phyloP scores from a whole-genome alignment of 1,140 invertebrate genomes.

The Zaprionus taronus region DNA sequence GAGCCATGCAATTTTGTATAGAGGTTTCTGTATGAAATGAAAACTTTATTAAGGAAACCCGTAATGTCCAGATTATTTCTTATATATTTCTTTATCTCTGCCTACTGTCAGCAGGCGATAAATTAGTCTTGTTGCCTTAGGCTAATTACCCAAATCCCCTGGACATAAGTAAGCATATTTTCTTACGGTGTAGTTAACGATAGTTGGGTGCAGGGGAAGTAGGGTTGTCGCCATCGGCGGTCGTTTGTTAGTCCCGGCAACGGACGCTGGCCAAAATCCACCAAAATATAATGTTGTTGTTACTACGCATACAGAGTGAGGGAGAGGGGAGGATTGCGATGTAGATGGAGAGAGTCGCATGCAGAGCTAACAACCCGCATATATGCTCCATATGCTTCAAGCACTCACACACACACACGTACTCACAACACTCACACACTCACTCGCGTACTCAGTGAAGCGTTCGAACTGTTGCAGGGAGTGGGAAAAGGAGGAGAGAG shows the following conservation, averaged over 20 bases:
- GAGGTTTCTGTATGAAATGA: too few species aligned
- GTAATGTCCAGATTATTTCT: too few species aligned
- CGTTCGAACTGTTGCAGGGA: constrained; percentile 56
- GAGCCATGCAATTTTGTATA: not conserved
- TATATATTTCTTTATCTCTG: not conserved
- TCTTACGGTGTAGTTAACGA: constrained; percentile 1
- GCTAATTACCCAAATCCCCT: not conserved
- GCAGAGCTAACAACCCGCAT: constrained; percentile 29
- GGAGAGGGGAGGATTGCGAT: not conserved
- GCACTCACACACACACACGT: constrained; percentile 38
- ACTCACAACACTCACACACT: constrained; percentile 22
- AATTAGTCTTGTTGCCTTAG: not conserved
- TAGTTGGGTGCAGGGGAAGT: constrained; percentile 16
- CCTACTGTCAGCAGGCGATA: not conserved
- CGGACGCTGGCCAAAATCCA: constrained; percentile 58
- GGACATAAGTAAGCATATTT: not conserved
- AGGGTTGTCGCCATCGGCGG: constrained; percentile 41
- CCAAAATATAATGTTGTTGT: constrained; percentile 74
- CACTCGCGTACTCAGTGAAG: constrained; percentile 53
- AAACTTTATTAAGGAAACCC: too few species aligned
- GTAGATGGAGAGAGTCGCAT: not conserved
- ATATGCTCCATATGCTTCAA: constrained; percentile 67
- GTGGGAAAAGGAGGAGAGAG: not conserved
- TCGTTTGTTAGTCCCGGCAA: constrained; percentile 36
- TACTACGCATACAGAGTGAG: constrained; percentile 1